Percentiles rank a stretch among this genome's conserved stretches.
Conservation (phyloP, 2,797 vertebrate genomes). For the Parambassis ranga region DNA sequence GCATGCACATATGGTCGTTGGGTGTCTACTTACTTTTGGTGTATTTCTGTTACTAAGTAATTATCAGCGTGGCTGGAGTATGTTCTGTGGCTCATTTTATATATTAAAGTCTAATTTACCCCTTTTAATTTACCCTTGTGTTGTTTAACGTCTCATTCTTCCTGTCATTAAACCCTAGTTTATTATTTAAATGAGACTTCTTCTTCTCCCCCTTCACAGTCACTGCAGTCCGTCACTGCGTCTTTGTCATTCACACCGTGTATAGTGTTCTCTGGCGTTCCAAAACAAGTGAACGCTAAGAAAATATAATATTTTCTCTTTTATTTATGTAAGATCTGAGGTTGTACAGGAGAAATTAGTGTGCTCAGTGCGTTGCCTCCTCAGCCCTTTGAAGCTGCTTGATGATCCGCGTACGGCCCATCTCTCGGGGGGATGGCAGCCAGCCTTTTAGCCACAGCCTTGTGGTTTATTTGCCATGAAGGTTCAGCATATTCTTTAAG, state of each 20-base stretch:
- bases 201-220: neutral
- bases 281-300: neutral
- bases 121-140: too few species aligned
- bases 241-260: neutral
- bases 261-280: neutral
- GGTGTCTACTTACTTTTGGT: too few species aligned
- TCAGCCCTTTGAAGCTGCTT: conserved; percentile 46
- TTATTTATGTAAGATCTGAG: conserved; percentile 20
- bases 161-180: too few species aligned
- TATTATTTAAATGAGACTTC: too few species aligned
- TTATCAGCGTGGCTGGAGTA: too few species aligned
- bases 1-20: too few species aligned
- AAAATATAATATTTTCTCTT: conserved; percentile 3
- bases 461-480: conserved; percentile 31
- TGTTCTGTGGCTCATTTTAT: too few species aligned
- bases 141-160: too few species aligned
- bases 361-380: conserved; percentile 1
- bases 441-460: conserved; percentile 32
- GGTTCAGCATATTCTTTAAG: conserved; percentile 13
- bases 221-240: neutral
- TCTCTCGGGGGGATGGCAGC: conserved; percentile 8
- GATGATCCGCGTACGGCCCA: conserved; percentile 27
- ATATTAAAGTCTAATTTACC: too few species aligned
- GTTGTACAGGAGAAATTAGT: conserved; percentile 9
- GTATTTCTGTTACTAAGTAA: too few species aligned